Base-by-base conservation (phyloP, 2,797 vertebrate genomes). In the Macrochelys suwanniensis region DNA sequence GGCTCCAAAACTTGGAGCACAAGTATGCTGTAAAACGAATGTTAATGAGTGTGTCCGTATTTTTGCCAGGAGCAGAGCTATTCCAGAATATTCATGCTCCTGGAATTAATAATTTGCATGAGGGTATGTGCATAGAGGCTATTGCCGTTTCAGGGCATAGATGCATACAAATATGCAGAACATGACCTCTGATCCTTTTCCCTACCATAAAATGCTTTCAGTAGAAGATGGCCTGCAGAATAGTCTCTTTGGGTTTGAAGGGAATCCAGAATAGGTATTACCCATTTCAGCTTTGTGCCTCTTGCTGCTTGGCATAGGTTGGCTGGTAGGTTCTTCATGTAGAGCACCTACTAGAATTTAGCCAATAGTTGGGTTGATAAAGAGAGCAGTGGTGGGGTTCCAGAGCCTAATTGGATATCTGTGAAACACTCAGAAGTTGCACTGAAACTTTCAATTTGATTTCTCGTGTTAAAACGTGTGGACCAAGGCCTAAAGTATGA, bases 361-460 rank as follows among this genome's bases (percentile, higher is more conserved):
- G 50, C 11, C 53, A 54, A 23, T 79, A 0, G n/a, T 83, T 77
- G 78, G 68, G 10, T 11, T 71, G 37, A 71, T 71, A 42, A 37
- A 71, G 65, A 71, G n/a, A 10, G 61, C 1, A 0, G 15, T 11
- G 1, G 23, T 82, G 65, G 53, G 77, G 17, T 0, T 0, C 19
- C 79, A 76, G 86, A 89, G 47, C 54, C 85, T 85, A 79, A 88
- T 81, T 4, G 23, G 77, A 65, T 68, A 89, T 49, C 59, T 49
- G 90, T 31, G 23, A 57, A 93, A 82, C 59, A 61, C 47, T 90
- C 83, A 37, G 80, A 91, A 94, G 28, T 87, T 88, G n/a, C 57
- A 80, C 0, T 68, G 71, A 91, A 90, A 87, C 80, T 89, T 88
- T 85, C 84, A 93, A 80, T 89, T 71, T 81, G 79, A 65, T 87